Evolutionary conservation across 2,113 vertebrate species (phyloP), one percentile per base, ranked within the genome.

Genomic region (Anthoscopus minutus): DNA sequence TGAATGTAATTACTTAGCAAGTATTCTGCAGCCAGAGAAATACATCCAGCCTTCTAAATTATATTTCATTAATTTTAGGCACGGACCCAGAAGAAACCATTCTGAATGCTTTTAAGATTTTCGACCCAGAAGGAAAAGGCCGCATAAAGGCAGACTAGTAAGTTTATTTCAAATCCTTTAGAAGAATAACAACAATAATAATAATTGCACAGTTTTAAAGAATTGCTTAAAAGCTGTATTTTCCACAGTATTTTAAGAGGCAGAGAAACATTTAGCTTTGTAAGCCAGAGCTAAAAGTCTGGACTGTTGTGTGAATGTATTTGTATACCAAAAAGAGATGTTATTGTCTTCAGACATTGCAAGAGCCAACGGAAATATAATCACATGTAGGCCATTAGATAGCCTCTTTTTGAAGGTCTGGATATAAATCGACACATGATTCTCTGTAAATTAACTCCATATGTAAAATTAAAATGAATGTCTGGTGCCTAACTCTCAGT

Each of bases 31-130:
- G 92, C 85, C 48, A 81, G 2, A 87, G 81, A 84, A 95, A 92
- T 78, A 78, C 51, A 91, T 83, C 86, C 42, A 81, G 47, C 12
- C 33, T 86, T 69, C 89, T 86, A 81, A 86, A 86, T 62, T 76
- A 58, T 72, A 20, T 73, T 37, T 74, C 73, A 87, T 88, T 96
- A 70, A 95, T 96, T 96, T 78, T 60, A 99, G 99, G 99, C 84
- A 98, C 98, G 3, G 99, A 99, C 94, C 98, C 99, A 4, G 99
- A 99, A 96, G 98, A 99, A 97, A 99, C 98, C 89, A 99, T 99
- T 86, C 97, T 99, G 60, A 98, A 98, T 1, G 99, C 99, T 93
- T 99, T 99, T 91, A 99, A 99, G 97, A 98, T 99, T 95, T 99
- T 99, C 14, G 98, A 99, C 96, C 97, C 98, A 21, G 98, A 99